phyloP scores from a whole-genome alignment of 2,797 vertebrate genomes.

The Peromyscus nudipes region DNA sequence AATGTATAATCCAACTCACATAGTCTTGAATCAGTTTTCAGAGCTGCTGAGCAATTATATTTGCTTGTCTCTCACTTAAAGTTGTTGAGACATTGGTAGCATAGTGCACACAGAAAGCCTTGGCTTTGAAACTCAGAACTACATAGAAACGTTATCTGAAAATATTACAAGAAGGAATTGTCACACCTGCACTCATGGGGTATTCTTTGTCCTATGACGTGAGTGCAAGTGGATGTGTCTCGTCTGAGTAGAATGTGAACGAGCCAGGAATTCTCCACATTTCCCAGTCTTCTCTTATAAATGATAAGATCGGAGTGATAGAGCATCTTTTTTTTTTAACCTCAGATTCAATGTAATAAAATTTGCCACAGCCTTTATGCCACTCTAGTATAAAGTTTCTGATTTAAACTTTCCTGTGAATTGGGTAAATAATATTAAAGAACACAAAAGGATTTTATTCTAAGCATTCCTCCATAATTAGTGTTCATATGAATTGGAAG shows the following conservation, averaged over 20 bases:
- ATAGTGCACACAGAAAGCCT: background rate
- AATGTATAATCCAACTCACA: background rate
- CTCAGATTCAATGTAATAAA: background rate
- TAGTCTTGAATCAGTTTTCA: background rate
- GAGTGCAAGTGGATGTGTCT: background rate
- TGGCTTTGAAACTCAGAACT: background rate
- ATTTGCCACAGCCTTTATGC: background rate
- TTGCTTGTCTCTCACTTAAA: background rate
- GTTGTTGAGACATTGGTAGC: background rate
- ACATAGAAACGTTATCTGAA: background rate
- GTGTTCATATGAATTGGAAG: background rate
- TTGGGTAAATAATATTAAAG: background rate
- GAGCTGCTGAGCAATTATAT: background rate
- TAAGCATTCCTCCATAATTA: background rate
- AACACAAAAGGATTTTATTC: background rate
- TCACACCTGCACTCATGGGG: background rate
- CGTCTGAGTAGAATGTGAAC: background rate
- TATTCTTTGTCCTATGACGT: background rate
- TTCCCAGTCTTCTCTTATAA: background rate
- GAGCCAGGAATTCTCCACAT: rapidly evolving
- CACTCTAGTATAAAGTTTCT: background rate
- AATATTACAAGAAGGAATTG: background rate
- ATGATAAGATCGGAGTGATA: background rate
- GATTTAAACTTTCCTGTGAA: background rate
- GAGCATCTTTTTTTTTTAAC: background rate